Evolutionary conservation across 2,113 vertebrate genomes (phyloP).

Genomic region (Daphoenositta chrysoptera): DNA sequence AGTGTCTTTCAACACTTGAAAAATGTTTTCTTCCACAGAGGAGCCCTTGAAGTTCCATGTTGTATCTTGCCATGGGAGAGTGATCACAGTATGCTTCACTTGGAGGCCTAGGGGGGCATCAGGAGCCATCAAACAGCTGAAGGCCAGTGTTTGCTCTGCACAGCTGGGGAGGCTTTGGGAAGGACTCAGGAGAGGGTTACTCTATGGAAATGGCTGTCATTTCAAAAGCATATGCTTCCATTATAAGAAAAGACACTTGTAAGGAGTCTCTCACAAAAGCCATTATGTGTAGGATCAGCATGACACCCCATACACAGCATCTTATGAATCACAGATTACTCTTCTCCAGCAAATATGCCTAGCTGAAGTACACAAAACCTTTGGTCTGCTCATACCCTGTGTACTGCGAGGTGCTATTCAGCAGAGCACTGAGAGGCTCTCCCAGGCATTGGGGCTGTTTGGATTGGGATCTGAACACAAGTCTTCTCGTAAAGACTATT

Average conservation of each 20-base stretch:
- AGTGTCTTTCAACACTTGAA: neutral
- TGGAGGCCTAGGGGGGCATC: neutral
- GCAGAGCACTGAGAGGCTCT: neutral
- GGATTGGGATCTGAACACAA: accelerated
- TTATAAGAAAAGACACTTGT: neutral
- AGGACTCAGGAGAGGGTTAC: neutral
- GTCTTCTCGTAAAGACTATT: neutral
- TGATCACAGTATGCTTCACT: neutral
- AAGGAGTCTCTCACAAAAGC: neutral
- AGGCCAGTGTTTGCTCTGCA: neutral
- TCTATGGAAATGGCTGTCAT: neutral
- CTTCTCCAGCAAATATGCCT: neutral
- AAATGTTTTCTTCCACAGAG: neutral
- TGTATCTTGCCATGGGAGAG: neutral
- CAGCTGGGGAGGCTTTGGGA: neutral
- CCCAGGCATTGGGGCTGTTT: accelerated
- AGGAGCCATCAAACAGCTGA: neutral
- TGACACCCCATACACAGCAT: neutral
- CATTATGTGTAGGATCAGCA: neutral
- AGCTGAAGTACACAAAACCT: neutral
- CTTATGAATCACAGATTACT: neutral
- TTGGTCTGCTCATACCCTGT: neutral
- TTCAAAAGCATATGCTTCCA: neutral
- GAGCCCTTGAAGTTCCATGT: neutral
- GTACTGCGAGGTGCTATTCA: accelerated